Evolutionary conservation across 2,113 vertebrate species (phyloP).

Genomic region (Calidris pygmaea): DNA sequence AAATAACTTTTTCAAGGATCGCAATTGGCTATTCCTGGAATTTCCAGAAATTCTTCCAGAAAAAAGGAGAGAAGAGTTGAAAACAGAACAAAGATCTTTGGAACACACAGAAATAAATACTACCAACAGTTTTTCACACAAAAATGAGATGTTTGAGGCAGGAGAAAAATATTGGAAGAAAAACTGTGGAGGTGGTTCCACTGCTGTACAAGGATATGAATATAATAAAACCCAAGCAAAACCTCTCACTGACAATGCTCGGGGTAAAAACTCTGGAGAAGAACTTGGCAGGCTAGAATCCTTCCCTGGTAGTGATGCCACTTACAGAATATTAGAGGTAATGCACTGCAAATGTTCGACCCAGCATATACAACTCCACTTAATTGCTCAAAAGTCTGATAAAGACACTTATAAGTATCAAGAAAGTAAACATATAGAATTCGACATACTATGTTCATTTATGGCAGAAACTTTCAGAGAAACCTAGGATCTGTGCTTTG

Average conservation of each 20-base stretch:
- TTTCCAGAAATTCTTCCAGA: constrained; percentile 89
- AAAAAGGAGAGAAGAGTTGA: constrained; percentile 36
- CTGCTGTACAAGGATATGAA: not conserved
- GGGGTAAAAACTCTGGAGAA: constrained; percentile 11
- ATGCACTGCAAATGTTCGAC: not conserved
- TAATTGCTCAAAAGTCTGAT: not conserved
- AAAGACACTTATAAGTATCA: not conserved
- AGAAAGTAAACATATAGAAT: not conserved
- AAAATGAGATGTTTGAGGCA: not conserved
- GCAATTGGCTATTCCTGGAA: constrained; percentile 91
- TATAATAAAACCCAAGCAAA: not conserved
- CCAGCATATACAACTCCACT: not conserved
- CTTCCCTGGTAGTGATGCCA: constrained; percentile 83
- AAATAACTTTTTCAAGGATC: constrained; percentile 93
- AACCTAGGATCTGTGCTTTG: not conserved
- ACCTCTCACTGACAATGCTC: not conserved
- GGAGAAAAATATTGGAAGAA: constrained; percentile 3
- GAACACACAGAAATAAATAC: not conserved
- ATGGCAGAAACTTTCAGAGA: not conserved
- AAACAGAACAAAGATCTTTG: constrained; percentile 9
- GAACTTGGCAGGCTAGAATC: not conserved
- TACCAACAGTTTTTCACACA: not conserved
- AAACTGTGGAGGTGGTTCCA: not conserved
- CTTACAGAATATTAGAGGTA: constrained; percentile 91
- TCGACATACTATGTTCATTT: not conserved